phyloP scores from a whole-genome alignment of 2,797 vertebrate genomes.

The Chromobotia macracanthus region DNA sequence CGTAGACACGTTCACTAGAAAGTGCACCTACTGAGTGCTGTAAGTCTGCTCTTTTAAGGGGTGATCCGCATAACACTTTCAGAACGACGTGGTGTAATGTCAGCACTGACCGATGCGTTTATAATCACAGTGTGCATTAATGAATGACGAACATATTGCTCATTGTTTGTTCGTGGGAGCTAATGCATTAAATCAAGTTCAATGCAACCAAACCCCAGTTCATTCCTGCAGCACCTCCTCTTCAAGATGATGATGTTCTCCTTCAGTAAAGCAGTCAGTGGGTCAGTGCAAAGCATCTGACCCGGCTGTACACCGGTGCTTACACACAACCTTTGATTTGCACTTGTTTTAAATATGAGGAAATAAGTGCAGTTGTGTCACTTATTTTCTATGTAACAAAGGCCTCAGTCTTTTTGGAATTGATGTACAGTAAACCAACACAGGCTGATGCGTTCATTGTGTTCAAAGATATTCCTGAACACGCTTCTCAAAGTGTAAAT shows the following conservation, averaged over 20 bases:
- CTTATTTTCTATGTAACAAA: constrained; percentile 48
- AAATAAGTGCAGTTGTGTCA: constrained; percentile 62
- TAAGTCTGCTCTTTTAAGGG: constrained; percentile 29
- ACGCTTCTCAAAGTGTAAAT: constrained; percentile 47
- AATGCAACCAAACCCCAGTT: no score
- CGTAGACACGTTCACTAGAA: constrained; percentile 64
- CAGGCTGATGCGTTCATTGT: constrained; percentile 51
- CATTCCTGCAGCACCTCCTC: constrained; percentile 8
- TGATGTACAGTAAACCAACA: constrained; percentile 48
- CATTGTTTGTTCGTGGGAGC: no score
- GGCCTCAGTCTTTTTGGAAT: constrained; percentile 42
- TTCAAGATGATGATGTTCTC: constrained; percentile 39
- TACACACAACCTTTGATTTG: constrained; percentile 55
- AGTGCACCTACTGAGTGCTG: constrained; percentile 1
- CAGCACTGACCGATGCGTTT: no score
- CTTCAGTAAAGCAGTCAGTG: no score
- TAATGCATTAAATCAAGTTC: no score
- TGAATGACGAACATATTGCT: no score
- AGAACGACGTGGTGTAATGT: no score
- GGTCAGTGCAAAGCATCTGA: no score
- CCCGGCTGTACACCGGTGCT: constrained; percentile 52
- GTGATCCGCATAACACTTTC: no score
- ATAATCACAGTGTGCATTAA: no score
- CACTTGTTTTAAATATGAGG: constrained; percentile 62
- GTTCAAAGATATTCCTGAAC: constrained; percentile 45